Base-by-base conservation (phyloP, 2,113 vertebrate genomes). In the Prietella phreatophila region DNA sequence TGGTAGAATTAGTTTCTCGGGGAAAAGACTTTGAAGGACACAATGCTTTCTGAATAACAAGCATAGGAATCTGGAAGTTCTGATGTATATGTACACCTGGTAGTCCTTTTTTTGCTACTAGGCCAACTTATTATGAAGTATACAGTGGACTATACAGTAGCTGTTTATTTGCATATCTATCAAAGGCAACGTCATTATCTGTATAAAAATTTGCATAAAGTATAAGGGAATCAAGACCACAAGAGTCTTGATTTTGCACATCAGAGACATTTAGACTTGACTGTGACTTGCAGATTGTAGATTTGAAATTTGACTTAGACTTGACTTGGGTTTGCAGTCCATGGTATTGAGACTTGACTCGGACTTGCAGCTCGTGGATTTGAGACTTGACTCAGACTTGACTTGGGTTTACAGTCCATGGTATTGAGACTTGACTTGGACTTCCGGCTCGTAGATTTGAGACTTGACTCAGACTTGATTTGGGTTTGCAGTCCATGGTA, bases 41-140 rank as follows among this genome's bases (percentile, higher is more conserved):
- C 39, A 76, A 84, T 75, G 50, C 79, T 42, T 82, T 63, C 22
- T 63, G 84, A 83, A 87, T 84, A 88, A 79, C 33, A 65, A 22
- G 60, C 47, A 50, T 60, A 60, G 27, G 65, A 55, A 22, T 36
- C 13, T 63, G 60, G 27, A 50, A 30, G 15, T 53, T 7, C 20
- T 36, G 33, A 27, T 0, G 17, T 20, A 30, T 30, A 30, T 6
- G 11, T 83, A 69, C 30, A 33, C n/a, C n/a, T 33, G 65, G 1
- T 69, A 20, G 33, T 73, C 7, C 73, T 47, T 15, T 69, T 39
- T 20, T 76, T 39, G 36, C 36, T 75, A 25, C 36, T 25, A 9
- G 42, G 73, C 5, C 47, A 53, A 30, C 76, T n/a, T 17, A n/a
- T 3, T 27, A 55, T 76, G 20, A 10, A 19, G 13, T 27, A 78